phyloP scores from a whole-genome alignment of 2,797 vertebrate genomes.

The Chelon labrosus region DNA sequence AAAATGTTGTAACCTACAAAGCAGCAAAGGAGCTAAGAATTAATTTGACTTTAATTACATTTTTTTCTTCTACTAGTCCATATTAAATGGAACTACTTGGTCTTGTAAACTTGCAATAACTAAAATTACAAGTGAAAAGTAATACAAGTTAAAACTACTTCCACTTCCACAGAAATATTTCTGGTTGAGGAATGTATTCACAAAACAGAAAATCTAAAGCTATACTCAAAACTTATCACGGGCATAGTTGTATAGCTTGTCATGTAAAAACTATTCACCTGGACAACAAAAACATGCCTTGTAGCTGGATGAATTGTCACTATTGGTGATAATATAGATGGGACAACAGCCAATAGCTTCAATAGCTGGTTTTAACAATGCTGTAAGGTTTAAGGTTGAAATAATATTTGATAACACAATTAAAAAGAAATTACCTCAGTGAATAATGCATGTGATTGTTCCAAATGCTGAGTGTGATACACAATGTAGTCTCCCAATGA shows the following conservation, averaged over 20 bases:
- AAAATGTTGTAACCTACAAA: slow-evolving; percentile 92
- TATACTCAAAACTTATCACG: background rate
- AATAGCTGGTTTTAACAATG: background rate
- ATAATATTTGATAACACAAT: background rate
- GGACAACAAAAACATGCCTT: too few species aligned
- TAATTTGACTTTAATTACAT: background rate
- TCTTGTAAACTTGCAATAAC: too few species aligned
- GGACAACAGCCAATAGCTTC: background rate
- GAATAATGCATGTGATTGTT: slow-evolving; percentile 59
- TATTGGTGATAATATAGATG: background rate
- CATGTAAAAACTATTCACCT: too few species aligned
- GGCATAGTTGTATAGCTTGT: too few species aligned
- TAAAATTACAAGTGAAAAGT: too few species aligned
- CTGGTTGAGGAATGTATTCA: background rate
- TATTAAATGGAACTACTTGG: background rate
- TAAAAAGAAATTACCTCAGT: slow-evolving; percentile 86
- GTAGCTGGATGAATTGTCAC: too few species aligned
- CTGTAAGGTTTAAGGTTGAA: background rate
- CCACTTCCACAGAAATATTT: background rate
- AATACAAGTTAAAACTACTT: background rate
- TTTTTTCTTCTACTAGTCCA: background rate
- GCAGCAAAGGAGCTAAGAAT: background rate
- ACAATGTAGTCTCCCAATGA: slow-evolving; percentile 87
- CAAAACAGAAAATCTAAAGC: background rate
- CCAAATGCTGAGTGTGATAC: slow-evolving; percentile 44